Conservation (phyloP, 2,888 invertebrate species). For the Blomia tropicalis region DNA sequence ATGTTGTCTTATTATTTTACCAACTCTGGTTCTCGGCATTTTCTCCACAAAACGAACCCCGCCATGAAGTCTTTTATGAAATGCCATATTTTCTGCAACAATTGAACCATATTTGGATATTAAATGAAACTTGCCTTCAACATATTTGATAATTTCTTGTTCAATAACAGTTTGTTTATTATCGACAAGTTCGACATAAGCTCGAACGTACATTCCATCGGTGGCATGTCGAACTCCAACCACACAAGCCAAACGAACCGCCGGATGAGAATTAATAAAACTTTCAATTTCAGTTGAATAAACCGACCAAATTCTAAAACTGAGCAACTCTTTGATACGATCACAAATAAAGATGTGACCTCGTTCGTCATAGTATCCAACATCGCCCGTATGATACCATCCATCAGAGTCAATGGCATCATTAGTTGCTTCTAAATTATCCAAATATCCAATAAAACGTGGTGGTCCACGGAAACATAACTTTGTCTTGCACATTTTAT, state of each 20-base stretch:
- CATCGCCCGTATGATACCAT: slow-evolving; percentile 12
- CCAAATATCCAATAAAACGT: neutral
- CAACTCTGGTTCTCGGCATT: neutral
- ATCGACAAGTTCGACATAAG: neutral
- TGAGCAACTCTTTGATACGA: slow-evolving; percentile 17
- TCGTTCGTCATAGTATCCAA: neutral
- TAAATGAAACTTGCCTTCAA: neutral
- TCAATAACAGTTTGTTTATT: neutral
- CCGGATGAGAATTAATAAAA: neutral
- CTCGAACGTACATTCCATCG: neutral
- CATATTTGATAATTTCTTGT: neutral
- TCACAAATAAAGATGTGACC: neutral
- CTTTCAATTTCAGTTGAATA: neutral
- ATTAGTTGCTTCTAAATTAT: slow-evolving; percentile 9
- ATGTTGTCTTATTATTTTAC: slow-evolving; percentile 3
- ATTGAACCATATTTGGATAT: neutral
- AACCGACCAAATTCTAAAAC: neutral
- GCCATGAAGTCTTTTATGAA: neutral
- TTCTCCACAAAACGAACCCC: neutral
- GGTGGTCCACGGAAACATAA: slow-evolving; percentile 1
- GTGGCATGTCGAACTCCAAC: neutral
- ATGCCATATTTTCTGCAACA: neutral
- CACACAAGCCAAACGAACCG: neutral
- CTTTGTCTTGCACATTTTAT: no score
- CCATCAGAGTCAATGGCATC: slow-evolving; percentile 3